phyloP scores from a whole-genome alignment of 2,797 vertebrate genomes.

The Clarias platycephalus region DNA sequence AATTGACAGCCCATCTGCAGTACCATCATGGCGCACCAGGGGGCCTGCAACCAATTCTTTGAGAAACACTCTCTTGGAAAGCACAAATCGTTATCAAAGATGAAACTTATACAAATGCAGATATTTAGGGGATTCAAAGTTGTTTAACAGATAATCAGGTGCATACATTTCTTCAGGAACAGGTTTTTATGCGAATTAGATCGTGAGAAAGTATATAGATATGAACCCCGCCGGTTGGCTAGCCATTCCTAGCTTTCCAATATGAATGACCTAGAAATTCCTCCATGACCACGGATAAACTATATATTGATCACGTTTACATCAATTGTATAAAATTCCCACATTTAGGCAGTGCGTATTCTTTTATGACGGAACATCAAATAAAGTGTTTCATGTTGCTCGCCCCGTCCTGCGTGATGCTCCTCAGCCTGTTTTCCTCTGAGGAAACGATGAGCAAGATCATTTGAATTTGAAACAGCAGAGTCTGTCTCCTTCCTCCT shows the following conservation, averaged over 20 bases:
- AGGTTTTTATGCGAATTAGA: not conserved
- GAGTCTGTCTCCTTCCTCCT: not conserved
- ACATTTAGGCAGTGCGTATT: not conserved
- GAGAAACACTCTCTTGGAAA: not conserved
- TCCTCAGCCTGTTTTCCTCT: conserved; percentile 15
- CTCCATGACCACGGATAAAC: not conserved
- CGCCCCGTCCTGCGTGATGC: not conserved
- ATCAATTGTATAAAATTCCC: not conserved
- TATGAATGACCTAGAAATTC: not conserved
- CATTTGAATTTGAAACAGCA: conserved; percentile 20
- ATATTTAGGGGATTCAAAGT: not conserved
- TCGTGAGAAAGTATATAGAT: not conserved
- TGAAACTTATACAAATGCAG: not conserved
- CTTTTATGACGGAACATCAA: conserved; percentile 28
- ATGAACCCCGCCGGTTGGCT: not conserved
- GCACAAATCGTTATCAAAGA: not conserved
- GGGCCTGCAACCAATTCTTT: too few species aligned
- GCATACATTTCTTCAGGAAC: not conserved
- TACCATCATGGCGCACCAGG: too few species aligned
- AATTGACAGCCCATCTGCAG: too few species aligned
- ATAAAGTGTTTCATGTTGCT: not conserved
- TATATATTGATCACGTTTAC: not conserved
- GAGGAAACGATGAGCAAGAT: conserved; percentile 7
- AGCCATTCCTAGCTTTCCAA: not conserved
- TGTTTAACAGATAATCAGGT: not conserved